A percentile compares a stretch with the other conserved stretches of the same genome.
These are phyloP conservation scores for Serripes groenlandicus DNA, from an alignment of 2,888 invertebrate species.

Conservation along the genomic window DNA sequence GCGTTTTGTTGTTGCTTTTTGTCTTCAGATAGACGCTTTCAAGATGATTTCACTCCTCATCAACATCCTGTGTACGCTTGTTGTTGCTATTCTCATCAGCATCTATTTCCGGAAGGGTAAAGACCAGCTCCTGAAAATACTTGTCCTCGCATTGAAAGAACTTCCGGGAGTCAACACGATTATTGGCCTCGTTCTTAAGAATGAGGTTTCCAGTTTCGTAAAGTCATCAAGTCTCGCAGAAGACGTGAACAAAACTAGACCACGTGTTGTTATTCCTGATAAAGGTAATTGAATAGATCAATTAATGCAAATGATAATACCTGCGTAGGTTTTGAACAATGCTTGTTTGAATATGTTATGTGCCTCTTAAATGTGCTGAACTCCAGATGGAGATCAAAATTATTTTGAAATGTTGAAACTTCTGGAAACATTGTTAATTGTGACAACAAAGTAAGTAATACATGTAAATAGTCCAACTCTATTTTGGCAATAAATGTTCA, in stretches of 20 bases:
- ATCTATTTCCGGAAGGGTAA: slow-evolving; percentile 72
- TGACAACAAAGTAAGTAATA: too few relatives aligned
- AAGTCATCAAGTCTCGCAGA: slow-evolving; percentile 69
- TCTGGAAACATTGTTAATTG: too few relatives aligned
- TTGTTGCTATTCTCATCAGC: slow-evolving; percentile 72
- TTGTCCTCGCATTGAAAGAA: slow-evolving; percentile 74
- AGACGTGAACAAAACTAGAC: slow-evolving; percentile 59
- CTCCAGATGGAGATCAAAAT: too few relatives aligned
- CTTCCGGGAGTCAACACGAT: slow-evolving; percentile 74
- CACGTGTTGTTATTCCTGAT: slow-evolving; percentile 71
- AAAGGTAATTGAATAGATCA: slow-evolving; percentile 73
- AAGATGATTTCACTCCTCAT: slow-evolving; percentile 32
- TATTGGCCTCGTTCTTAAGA: slow-evolving; percentile 70
- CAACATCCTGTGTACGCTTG: slow-evolving; percentile 67
- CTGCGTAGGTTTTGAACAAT: too few relatives aligned
- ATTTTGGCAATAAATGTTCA: too few relatives aligned
- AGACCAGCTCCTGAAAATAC: slow-evolving; percentile 71
- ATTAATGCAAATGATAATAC: too few relatives aligned
- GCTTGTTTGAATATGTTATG: too few relatives aligned
- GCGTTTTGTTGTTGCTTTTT: too few relatives aligned
- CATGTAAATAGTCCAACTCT: too few relatives aligned
- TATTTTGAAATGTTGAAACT: too few relatives aligned
- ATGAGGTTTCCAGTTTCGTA: slow-evolving; percentile 76
- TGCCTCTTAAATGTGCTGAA: too few relatives aligned
- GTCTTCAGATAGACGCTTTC: background rate